Conservation (phyloP, 2,113 vertebrate genomes). For the Gopherus evgoodei region DNA sequence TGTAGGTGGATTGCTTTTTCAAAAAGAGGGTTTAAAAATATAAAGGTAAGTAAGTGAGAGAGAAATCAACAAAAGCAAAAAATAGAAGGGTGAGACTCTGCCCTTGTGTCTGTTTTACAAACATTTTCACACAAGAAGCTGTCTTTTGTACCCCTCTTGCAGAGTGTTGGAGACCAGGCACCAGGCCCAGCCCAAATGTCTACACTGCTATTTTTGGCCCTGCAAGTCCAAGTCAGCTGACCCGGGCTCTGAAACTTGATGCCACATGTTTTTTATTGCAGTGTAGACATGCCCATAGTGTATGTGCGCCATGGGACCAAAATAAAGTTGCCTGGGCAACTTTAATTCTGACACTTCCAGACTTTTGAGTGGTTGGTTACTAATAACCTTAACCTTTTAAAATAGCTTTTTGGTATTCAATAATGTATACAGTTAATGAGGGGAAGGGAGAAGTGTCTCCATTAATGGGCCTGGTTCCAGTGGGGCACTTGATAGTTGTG, state of each 20-base stretch:
- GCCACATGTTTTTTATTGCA: neutral
- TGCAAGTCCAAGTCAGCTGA: neutral
- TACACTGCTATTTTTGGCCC: neutral
- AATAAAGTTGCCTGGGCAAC: neutral
- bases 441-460: neutral
- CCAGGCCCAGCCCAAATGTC: neutral
- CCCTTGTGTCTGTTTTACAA: fast-evolving
- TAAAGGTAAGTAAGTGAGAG: slow-evolving; percentile 27
- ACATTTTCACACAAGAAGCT: neutral
- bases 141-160: neutral
- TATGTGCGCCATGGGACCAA: neutral
- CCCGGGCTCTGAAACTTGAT: neutral
- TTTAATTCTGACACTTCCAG: neutral
- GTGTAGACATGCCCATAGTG: neutral
- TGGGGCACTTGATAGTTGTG: neutral
- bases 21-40: neutral
- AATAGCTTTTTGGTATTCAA: neutral
- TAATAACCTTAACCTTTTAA: neutral
- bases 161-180: neutral
- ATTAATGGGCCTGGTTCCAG: neutral
- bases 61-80: neutral
- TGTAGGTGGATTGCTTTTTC: neutral
- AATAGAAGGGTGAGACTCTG: slow-evolving; percentile 4
- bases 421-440: neutral
- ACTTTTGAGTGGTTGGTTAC: neutral